Evolutionary conservation across 2,888 invertebrate genomes (phyloP), one percentile per base, ranked within the genome.

Genomic region (Volucella inanis): DNA sequence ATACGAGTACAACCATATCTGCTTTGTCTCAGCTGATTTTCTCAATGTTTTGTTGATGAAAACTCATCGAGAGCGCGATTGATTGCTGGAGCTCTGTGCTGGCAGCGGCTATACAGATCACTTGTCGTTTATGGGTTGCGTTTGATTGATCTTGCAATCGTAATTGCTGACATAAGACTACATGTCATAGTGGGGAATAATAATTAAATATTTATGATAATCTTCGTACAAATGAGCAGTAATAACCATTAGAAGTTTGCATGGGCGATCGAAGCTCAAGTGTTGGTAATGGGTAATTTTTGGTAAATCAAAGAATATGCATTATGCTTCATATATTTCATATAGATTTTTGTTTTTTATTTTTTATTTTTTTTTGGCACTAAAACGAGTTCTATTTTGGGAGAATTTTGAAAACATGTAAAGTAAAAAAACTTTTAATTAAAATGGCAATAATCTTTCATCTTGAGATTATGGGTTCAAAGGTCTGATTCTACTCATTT

Each of bases 161-260:
- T 55, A 50, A 41, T 65, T 39, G 50, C 39, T 49, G 64, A 39
- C 45, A 47, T 31, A 31, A 31, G 31, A 31, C 31, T 6, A 6
- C 31, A 31, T 31, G 31, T 10, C 12, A 50, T 45, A 15, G 6
- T 50, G 6, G 39, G 8, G 9, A 43, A 2, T 12, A 15, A 8
- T 45, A 31, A 55, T 68, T 38, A 55, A 55, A 38, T 68, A 55
- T 68, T 68, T 45, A 45, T 12, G 15, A 31, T 45, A 45, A 45
- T 14, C 45, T 31, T 18, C 31, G 22, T 15, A 45, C 9, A 68
- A n/a, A 45, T 47, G 55, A 38, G 68, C 45, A 55, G 55, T 55
- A 55, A 68, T 68, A 68, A 68, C 45, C 54, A 67, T 67, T 31
- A 43, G 54, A 59, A 10, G 4, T 14, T 14, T 31, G 31, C 31